These are phyloP conservation scores for Galleria mellonella DNA, from an alignment of 1,140 invertebrate species.

Conservation along the genomic window DNA sequence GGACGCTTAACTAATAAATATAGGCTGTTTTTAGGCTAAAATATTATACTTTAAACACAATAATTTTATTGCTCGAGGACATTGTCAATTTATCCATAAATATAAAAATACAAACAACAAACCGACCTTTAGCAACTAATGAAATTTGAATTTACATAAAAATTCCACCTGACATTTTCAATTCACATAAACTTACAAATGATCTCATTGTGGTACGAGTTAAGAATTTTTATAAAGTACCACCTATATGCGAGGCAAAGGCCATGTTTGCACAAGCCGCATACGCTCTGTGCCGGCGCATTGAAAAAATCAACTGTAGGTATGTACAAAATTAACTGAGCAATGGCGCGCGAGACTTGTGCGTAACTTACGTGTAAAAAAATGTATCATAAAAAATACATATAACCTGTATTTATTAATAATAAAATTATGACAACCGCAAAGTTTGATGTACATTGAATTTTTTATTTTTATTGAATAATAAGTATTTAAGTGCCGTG, in stretches of 20 bases:
- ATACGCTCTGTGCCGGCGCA: not conserved
- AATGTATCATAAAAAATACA: too few species aligned
- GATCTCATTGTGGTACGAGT: conserved; percentile 1
- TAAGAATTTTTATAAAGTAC: conserved; percentile 4
- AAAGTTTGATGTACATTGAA: too few species aligned
- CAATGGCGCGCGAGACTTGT: too few species aligned
- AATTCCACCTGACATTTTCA: conserved; percentile 5
- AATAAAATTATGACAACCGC: too few species aligned
- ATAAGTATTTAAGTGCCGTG: too few species aligned
- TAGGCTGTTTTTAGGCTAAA: too few species aligned
- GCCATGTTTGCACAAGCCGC: conserved; percentile 1
- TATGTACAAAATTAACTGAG: not conserved
- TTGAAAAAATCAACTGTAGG: not conserved
- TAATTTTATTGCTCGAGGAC: too few species aligned
- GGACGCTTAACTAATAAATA: too few species aligned
- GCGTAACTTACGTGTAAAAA: too few species aligned
- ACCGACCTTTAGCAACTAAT: not conserved
- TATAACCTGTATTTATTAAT: too few species aligned
- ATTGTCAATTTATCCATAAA: not conserved
- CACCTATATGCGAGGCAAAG: conserved; percentile 1
- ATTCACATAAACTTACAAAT: conserved; percentile 6
- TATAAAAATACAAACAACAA: conserved; percentile 4
- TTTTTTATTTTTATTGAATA: too few species aligned
- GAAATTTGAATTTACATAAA: conserved; percentile 8
- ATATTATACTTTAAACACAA: too few species aligned